Percentiles rank a stretch among this genome's conserved stretches.
phyloP scores from a whole-genome alignment of 2,797 vertebrate genomes.

The Pseudochaenichthys georgianus region DNA sequence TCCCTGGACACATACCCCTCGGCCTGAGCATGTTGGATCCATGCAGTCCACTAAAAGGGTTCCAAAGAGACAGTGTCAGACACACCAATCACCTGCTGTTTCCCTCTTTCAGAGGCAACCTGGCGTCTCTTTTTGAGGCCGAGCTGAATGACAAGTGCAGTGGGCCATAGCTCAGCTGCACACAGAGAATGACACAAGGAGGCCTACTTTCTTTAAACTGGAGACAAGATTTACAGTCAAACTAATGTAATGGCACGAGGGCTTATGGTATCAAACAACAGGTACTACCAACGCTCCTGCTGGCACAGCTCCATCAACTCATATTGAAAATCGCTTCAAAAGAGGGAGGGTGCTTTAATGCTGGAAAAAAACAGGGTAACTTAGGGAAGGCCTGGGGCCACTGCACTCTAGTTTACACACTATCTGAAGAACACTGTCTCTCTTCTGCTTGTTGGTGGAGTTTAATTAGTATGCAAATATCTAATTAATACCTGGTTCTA shows the following conservation, averaged over 20 bases:
- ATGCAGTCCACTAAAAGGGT: conserved; percentile 93
- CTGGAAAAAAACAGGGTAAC: conserved; percentile 36
- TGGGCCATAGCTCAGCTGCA: conserved; percentile 32
- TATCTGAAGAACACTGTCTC: conserved; percentile 28
- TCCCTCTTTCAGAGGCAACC: conserved; percentile 45
- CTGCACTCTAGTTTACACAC: conserved; percentile 20
- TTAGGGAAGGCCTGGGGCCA: conserved; percentile 45
- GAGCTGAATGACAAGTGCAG: conserved; percentile 45
- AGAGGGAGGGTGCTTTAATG: conserved; percentile 43
- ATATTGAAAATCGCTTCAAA: conserved; percentile 59
- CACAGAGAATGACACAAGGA: conserved; percentile 20
- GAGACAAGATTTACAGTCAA: conserved; percentile 58
- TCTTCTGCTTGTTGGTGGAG: conserved; percentile 6
- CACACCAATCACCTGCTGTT: conserved; percentile 62
- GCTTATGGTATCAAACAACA: conserved; percentile 59
- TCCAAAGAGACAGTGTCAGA: conserved; percentile 58
- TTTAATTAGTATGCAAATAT: conserved; percentile 40
- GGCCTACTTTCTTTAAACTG: conserved; percentile 29
- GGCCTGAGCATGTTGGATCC: conserved; percentile 95
- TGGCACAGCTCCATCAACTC: conserved; percentile 49
- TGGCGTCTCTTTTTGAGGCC: conserved; percentile 44
- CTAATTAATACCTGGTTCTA: conserved; percentile 27
- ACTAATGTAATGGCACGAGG: conserved; percentile 63
- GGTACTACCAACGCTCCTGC: conserved; percentile 62
- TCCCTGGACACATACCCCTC: conserved; percentile 95